Base-by-base conservation (phyloP, 2,888 invertebrate genomes). In the Hirtodrosophila cameraria region DNA sequence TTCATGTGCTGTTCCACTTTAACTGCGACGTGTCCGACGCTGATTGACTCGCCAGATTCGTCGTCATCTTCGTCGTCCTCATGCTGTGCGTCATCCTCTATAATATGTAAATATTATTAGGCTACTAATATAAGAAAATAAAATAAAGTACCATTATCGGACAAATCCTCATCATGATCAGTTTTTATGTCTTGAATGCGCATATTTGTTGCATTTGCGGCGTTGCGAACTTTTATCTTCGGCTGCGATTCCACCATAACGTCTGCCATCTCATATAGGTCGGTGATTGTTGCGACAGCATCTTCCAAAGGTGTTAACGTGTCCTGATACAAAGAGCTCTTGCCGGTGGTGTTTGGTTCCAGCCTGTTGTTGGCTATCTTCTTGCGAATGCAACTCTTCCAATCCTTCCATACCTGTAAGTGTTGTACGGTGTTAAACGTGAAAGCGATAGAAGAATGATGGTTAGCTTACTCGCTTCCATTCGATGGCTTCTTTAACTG, bases 361-460 rank as follows among this genome's bases (percentile, higher is more conserved):
- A 79, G 28, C 2, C 78, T 52, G 43, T 83, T 79, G 39, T 55
- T 72, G 1, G 72, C 68, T 23, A 79, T 79, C 39, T 79, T 79
- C 30, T 77, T 79, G 12, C 75, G 65, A n/a, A 79, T 80, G 60
- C 77, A 75, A 12, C 60, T 77, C 30, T 77, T 79, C 79, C 79
- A 79, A 30, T 79, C 79, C 38, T 83, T 83, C 79, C 79, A 79
- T 1, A 83, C 79, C 77, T 78, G 12, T 8, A 3, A 13, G 4
- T 16, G 13, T 13, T 23, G 23, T 8, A 23, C 6, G 1, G 6
- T 12, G 8, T 13, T 13, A 11, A 2, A 7, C 2, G 9, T 9
- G 6, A 0, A 11, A 2, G 11, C 2, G 3, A 9, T 16, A 3
- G 5, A 2, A n/a, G n/a, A 6, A 11, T 30, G 23, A 1, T 9